Conservation (phyloP, 2,113 vertebrate species). For the Myotis davidii region DNA sequence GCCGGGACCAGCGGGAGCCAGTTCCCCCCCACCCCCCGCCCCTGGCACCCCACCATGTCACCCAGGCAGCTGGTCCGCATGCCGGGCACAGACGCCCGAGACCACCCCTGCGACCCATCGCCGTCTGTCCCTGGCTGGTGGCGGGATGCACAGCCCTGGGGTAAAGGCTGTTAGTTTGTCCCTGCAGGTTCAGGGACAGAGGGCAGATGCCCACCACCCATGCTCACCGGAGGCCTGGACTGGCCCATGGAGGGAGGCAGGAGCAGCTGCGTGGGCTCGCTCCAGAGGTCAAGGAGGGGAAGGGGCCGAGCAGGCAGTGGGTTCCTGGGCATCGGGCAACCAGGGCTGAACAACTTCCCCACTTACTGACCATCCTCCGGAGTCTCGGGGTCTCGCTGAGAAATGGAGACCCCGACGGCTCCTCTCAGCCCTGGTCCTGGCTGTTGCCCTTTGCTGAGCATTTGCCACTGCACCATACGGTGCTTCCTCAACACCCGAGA, state of each 20-base stretch:
- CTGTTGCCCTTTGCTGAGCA: too few relatives aligned
- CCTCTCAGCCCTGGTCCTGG: not conserved
- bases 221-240: not conserved
- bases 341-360: not conserved
- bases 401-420: rapidly evolving
- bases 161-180: not conserved
- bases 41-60: slow-evolving; percentile 10
- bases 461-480: rapidly evolving
- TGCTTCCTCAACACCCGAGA: not conserved
- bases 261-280: not conserved
- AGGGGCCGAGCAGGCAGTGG: not conserved
- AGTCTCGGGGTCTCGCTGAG: not conserved
- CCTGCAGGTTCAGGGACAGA: not conserved
- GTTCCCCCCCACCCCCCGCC: slow-evolving; percentile 44
- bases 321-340: not conserved
- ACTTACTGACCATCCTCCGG: not conserved
- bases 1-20: slow-evolving; percentile 35
- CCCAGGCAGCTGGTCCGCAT: not conserved
- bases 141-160: rapidly evolving
- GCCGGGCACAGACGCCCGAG: rapidly evolving
- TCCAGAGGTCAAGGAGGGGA: not conserved
- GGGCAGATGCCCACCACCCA: not conserved
- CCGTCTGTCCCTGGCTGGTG: not conserved
- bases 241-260: not conserved
- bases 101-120: rapidly evolving